Base-by-base conservation (phyloP, 2,113 vertebrate species). In the Condylura cristata region DNA sequence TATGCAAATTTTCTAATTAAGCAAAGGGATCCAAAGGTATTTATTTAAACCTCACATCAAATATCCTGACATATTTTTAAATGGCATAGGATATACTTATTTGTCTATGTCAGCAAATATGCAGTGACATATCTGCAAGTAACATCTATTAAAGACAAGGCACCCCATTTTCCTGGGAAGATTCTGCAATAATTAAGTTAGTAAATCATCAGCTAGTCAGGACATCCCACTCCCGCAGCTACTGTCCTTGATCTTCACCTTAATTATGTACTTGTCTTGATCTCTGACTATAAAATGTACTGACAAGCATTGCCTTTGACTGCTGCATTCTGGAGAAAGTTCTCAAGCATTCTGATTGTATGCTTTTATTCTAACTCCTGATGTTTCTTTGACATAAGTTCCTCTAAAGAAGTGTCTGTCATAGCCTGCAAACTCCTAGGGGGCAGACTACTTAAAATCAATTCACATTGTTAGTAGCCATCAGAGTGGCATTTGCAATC, bases 1-100 rank as follows among this genome's bases (percentile, higher is more conserved):
- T 96, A 97, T 96, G 93, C 66, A 97, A 97, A 97, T 97, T 8
- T 61, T 96, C 76, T 97, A 97, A 98, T 97, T 97, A 97, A 91
- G 56, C 5, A 46, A 94, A 95, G 37, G 34, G 97, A 97, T 96
- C 91, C 74, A 96, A 97, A 96, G n/a, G 91, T 63, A 97, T 94
- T 97, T 82, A 83, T 32, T 95, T 96, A 90, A 97, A 95, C 20
- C 30, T 44, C 84, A 28, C 68, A 78, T 90, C 0, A 7, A 90
- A 86, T 93, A 94, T 96, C 17, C 37, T 89, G 39, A 9, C 11
- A 90, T n/a, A 87, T 95, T 95, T 96, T 94, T 46, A 39, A 56
- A 97, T 34, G 91, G 66, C 97, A 96, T 65, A 78, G 81, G 48
- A 44, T 94, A 32, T 74, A 96, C 58, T 84, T 89, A 95, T 96